These are phyloP conservation scores for Callitettix versicolor DNA, from an alignment of 1,140 invertebrate species.

Conservation along the genomic window DNA sequence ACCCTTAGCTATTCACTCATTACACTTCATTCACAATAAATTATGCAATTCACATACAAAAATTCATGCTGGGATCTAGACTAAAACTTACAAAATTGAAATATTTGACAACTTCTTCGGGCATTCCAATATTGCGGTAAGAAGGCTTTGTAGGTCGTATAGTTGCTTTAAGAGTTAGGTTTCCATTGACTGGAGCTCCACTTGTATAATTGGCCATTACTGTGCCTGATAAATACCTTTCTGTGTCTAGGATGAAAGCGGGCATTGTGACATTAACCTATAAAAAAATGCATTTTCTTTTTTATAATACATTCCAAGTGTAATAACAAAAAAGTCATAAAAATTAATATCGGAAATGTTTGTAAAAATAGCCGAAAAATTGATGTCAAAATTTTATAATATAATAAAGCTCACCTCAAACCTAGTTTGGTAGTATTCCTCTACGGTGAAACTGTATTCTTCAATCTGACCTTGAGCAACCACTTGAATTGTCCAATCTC, in stretches of 20 bases:
- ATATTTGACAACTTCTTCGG: slow-evolving; percentile 45
- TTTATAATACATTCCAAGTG: background rate
- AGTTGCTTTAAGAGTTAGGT: slow-evolving; percentile 72
- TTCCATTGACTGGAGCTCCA: slow-evolving; percentile 70
- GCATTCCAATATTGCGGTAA: background rate
- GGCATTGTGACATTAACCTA: slow-evolving; percentile 92
- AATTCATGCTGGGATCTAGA: background rate
- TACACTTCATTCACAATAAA: no score
- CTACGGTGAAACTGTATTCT: slow-evolving; percentile 74
- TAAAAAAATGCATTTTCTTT: slow-evolving; percentile 18
- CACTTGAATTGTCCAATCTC: slow-evolving; percentile 83
- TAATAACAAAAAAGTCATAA: background rate
- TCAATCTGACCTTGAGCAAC: slow-evolving; percentile 80
- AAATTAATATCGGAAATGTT: background rate
- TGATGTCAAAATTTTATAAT: background rate
- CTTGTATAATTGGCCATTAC: slow-evolving; percentile 91
- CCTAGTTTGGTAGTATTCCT: slow-evolving; percentile 89
- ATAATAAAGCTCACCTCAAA: slow-evolving; percentile 51
- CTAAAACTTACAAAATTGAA: slow-evolving; percentile 55
- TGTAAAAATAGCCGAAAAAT: no score
- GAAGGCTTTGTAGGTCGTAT: slow-evolving; percentile 47
- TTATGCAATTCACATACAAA: no score
- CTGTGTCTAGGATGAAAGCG: slow-evolving; percentile 80
- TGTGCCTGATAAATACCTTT: slow-evolving; percentile 67
- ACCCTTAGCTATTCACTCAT: no score